A percentile compares a stretch with the other conserved stretches of the same genome.
phyloP scores from a whole-genome alignment of 2,113 vertebrate genomes.

The Albula glossodonta region DNA sequence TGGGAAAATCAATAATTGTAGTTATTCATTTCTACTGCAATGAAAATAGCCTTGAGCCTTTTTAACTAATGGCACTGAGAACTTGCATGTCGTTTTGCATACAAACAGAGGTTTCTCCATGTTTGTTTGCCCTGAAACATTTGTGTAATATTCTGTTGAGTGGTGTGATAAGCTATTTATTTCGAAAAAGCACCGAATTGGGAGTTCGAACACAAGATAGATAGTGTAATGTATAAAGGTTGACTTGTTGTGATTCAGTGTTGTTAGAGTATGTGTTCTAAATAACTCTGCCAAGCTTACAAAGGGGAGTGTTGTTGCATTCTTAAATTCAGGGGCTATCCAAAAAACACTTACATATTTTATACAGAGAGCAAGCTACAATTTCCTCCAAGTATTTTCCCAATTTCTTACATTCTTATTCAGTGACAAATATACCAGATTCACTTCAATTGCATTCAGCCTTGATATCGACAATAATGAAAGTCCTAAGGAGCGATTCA shows the following conservation, averaged over 20 bases:
- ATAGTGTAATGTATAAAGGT: not conserved
- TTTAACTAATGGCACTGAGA: not conserved
- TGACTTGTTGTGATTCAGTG: not conserved
- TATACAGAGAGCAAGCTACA: not conserved
- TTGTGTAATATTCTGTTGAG: not conserved
- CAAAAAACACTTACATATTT: not conserved
- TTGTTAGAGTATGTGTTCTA: not conserved
- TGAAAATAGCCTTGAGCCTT: conserved; percentile 1
- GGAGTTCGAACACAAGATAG: not conserved
- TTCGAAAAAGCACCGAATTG: not conserved
- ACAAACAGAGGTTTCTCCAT: not conserved
- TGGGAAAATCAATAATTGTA: conserved; percentile 9
- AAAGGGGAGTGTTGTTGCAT: not conserved
- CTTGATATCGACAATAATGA: too few relatives aligned
- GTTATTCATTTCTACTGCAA: conserved; percentile 6
- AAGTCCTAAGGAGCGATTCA: too few relatives aligned
- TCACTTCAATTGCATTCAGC: not conserved
- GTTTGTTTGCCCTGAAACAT: not conserved
- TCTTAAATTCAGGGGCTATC: not conserved
- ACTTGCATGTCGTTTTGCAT: not conserved
- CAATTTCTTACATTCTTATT: not conserved
- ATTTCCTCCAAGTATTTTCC: not conserved
- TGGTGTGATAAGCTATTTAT: not conserved
- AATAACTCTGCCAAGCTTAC: not conserved
- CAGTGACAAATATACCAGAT: not conserved